Percentiles rank a stretch among this genome's conserved stretches.
Conservation (phyloP, 2,888 invertebrate species). For the Orgyia antiqua region DNA sequence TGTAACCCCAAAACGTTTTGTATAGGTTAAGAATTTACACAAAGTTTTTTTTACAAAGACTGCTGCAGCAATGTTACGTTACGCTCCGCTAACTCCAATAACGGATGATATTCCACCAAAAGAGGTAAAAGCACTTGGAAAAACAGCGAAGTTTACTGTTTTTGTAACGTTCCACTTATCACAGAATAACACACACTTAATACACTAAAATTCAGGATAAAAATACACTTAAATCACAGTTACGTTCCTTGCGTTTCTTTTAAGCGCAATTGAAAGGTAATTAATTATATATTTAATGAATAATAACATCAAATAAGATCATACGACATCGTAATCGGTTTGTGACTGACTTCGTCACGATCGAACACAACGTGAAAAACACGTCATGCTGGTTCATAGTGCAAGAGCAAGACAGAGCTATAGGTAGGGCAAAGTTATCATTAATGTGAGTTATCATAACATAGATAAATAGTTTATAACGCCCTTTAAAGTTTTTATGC, state of each 20-base stretch:
- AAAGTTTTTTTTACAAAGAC: slow-evolving; percentile 33
- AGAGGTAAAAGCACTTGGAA: slow-evolving; percentile 50
- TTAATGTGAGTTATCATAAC: too few relatives aligned
- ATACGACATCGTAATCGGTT: slow-evolving; percentile 44
- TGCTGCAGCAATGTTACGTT: slow-evolving; percentile 42
- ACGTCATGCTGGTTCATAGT: too few relatives aligned
- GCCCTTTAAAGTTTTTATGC: too few relatives aligned
- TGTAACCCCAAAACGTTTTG: slow-evolving; percentile 19
- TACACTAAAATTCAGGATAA: slow-evolving; percentile 33
- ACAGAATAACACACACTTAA: slow-evolving; percentile 18
- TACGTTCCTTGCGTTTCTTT: slow-evolving; percentile 22
- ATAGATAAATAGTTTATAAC: too few relatives aligned
- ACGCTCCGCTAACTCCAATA: slow-evolving; percentile 53
- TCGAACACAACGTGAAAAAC: slow-evolving; percentile 40
- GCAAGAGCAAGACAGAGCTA: slow-evolving; percentile 38
- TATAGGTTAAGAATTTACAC: slow-evolving; percentile 11
- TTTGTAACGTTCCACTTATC: slow-evolving; percentile 26
- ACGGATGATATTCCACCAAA: slow-evolving; percentile 48
- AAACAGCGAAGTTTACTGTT: slow-evolving; percentile 37
- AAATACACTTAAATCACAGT: slow-evolving; percentile 21
- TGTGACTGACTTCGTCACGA: slow-evolving; percentile 65
- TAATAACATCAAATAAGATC: slow-evolving; percentile 41
- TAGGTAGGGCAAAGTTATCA: too few relatives aligned
- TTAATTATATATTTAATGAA: slow-evolving; percentile 35
- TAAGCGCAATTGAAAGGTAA: slow-evolving; percentile 24